Evolutionary conservation across 2,113 vertebrate genomes (phyloP).

Genomic region (Benitochromis conjunctus): DNA sequence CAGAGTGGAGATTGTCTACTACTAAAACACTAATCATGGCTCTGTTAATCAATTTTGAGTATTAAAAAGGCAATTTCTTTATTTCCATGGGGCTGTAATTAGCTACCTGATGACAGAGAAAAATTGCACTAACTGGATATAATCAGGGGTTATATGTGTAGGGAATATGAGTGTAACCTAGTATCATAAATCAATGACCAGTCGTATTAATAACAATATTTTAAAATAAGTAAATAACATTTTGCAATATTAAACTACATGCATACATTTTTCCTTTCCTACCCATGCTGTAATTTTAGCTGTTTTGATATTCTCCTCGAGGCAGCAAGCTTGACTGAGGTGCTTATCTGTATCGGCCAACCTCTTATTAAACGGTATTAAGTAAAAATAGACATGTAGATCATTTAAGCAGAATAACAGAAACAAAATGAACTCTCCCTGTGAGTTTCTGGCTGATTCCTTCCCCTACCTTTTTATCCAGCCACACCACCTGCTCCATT

Average conservation of each 20-base stretch:
- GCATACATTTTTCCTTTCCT: not conserved
- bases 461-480: not conserved
- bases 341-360: not conserved
- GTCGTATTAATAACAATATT: not conserved
- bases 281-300: not conserved
- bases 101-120: not conserved
- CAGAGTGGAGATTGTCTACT: not conserved
- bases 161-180: not conserved
- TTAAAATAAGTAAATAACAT: accelerated
- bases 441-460: not conserved
- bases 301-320: not conserved
- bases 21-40: not conserved
- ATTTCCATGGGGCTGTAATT: not conserved
- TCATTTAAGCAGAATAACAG: not conserved
- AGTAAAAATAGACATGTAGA: not conserved
- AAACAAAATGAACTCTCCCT: not conserved
- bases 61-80: not conserved
- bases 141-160: not conserved
- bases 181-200: not conserved
- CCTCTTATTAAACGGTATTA: not conserved
- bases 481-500: not conserved
- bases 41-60: not conserved
- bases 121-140: not conserved
- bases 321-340: not conserved
- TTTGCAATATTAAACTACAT: not conserved